Conservation (phyloP, 2,797 vertebrate genomes). For the Mus caroli region DNA sequence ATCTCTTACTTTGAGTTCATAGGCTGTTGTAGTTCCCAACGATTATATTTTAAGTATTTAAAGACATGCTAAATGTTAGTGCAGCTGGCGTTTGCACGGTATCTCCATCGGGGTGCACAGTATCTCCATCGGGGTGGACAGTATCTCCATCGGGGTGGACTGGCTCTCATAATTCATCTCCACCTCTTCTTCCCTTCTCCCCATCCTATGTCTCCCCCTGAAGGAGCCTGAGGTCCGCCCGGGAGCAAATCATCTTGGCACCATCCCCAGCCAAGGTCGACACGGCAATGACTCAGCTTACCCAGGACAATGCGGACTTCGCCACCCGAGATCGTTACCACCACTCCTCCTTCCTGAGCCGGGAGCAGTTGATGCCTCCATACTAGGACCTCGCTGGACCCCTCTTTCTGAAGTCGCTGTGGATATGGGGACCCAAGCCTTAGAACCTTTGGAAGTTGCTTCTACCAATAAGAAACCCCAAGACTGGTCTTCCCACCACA, state of each 20-base stretch:
- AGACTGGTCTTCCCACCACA: neutral
- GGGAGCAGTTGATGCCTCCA: constrained; percentile 87
- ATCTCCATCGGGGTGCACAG: neutral
- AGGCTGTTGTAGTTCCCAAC: neutral
- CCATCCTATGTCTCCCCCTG: constrained; percentile 70
- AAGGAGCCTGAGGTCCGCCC: constrained; percentile 88
- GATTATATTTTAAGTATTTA: neutral
- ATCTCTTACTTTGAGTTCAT: neutral
- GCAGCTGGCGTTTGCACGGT: neutral
- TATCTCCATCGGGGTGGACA: too few relatives aligned
- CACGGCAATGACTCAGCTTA: constrained; percentile 96
- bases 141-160: neutral
- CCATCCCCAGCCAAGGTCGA: constrained; percentile 92
- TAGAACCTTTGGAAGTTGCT: neutral
- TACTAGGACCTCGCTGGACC: constrained; percentile 29
- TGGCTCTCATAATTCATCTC: neutral
- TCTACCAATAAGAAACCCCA: constrained; percentile 2
- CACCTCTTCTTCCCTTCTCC: neutral
- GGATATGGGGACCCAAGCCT: neutral
- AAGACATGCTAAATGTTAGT: neutral
- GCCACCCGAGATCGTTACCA: constrained; percentile 95
- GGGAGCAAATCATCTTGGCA: constrained; percentile 94
- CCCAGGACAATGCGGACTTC: constrained; percentile 96
- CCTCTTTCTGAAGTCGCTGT: neutral
- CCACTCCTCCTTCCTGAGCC: constrained; percentile 92